Evolutionary conservation across 2,888 invertebrate genomes (phyloP), one percentile per base, ranked within the genome.

Genomic region (Drosophila differens): DNA sequence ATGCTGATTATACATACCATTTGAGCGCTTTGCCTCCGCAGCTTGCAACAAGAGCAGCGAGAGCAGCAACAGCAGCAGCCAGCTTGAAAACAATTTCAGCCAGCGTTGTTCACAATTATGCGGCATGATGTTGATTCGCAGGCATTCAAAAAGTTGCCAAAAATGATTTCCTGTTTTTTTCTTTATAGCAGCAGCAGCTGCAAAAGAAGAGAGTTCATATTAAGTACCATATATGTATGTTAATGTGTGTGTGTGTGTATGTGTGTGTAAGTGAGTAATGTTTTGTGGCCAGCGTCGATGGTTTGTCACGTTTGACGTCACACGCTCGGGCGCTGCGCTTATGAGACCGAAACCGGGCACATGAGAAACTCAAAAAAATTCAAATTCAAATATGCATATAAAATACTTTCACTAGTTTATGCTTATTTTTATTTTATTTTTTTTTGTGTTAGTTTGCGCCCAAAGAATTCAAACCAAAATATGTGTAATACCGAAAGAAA

Each of bases 31-130:
- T 58, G 89, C 89, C 44, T 83, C 85, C 19, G 70, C 73, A 49
- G 76, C 74, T 70, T 74, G 77, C 71, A 87, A 64, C 71, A 60
- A 39, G 59, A 84, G 79, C 68, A 79, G 44, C 19, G 67, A 39
- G 57, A 81, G 69, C 60, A 80, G 51, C 68, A 59, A 44, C 52
- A 66, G 62, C 54, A 77, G 66, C 62, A 70, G 58, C 58, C 76
- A 74, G 79, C 78, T 64, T 57, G 90, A 66, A 76, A 91, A 85
- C 69, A 91, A 76, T 71, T 86, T 91, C 71, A 90, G 75, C 91
- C 90, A 90, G 76, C 90, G 91, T 85, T 91, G 83, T 91, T 92
- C 92, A 91, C 85, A 90, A 73, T 66, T 65, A 78, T 85, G 90
- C 70, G 88, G 87, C 92, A 93, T 92, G 49, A 90, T 92, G 49